These are phyloP conservation scores for Napeogenes inachia DNA, from an alignment of 2,888 invertebrate species.

Conservation along the genomic window DNA sequence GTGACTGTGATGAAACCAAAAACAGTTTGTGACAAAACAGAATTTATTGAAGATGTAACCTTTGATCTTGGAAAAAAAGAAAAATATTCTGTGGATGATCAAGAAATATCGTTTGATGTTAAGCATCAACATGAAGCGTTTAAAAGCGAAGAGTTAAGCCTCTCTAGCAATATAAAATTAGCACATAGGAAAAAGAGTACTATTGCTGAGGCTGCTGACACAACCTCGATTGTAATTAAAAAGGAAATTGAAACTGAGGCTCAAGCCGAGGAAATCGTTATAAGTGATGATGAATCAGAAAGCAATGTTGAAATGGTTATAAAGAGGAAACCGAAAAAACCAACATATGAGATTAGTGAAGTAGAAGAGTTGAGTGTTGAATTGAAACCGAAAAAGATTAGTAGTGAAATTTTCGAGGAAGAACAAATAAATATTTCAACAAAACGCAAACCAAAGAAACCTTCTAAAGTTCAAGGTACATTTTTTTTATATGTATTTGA, in stretches of 20 bases:
- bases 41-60: slow-evolving; percentile 78
- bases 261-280: slow-evolving; percentile 80
- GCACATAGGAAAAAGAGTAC: slow-evolving; percentile 80
- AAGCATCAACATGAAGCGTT: slow-evolving; percentile 67
- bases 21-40: slow-evolving; percentile 57
- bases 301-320: slow-evolving; percentile 75
- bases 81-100: slow-evolving; percentile 80
- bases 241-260: slow-evolving; percentile 81
- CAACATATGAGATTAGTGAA: slow-evolving; percentile 79
- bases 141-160: slow-evolving; percentile 83
- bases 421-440: slow-evolving; percentile 83
- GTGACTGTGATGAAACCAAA: slow-evolving; percentile 57
- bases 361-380: slow-evolving; percentile 79
- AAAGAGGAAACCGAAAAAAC: slow-evolving; percentile 72
- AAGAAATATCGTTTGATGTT: slow-evolving; percentile 75
- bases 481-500: not conserved
- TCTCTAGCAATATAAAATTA: slow-evolving; percentile 83
- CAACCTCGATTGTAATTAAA: slow-evolving; percentile 81
- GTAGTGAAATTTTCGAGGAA: slow-evolving; percentile 76
- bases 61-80: slow-evolving; percentile 84
- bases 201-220: slow-evolving; percentile 82
- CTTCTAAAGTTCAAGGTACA: slow-evolving; percentile 81
- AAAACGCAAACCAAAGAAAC: slow-evolving; percentile 80
- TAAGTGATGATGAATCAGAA: slow-evolving; percentile 80
- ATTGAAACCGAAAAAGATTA: slow-evolving; percentile 66